These are phyloP conservation scores for Dasyurus viverrinus DNA, from an alignment of 2,113 vertebrate genomes.

Conservation along the genomic window DNA sequence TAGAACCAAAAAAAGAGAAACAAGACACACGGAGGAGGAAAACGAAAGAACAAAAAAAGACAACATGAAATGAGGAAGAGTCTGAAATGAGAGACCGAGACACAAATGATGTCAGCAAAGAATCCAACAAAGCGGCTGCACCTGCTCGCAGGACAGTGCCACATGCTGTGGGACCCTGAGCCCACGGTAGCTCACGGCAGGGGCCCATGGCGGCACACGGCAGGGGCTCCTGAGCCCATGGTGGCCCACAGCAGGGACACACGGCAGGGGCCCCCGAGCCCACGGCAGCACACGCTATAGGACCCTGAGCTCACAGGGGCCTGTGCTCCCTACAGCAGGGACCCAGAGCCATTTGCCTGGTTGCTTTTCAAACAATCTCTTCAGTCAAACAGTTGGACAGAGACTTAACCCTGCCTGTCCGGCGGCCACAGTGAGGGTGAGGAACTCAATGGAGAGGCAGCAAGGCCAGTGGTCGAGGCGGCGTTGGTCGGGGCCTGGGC, in stretches of 20 bases:
- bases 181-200: too few relatives aligned
- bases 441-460: not conserved
- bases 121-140: constrained; percentile 46
- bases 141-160: not conserved
- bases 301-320: too few relatives aligned
- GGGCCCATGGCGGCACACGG: too few relatives aligned
- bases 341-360: not conserved
- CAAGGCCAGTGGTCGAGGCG: accelerated
- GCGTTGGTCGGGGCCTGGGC: not conserved
- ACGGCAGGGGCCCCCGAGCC: too few relatives aligned
- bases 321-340: not conserved
- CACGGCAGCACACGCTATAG: too few relatives aligned
- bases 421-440: too few relatives aligned
- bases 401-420: not conserved
- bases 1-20: constrained; percentile 78
- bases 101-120: constrained; percentile 76
- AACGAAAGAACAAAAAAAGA: constrained; percentile 82
- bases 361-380: constrained; percentile 22
- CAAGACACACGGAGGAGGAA: constrained; percentile 82
- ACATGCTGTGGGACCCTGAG: too few relatives aligned
- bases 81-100: constrained; percentile 81
- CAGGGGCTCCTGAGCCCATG: too few relatives aligned
- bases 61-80: constrained; percentile 82
- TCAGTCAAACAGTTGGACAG: constrained; percentile 40
- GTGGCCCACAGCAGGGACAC: too few relatives aligned